Conservation (phyloP, 2,113 vertebrate genomes). For the Mixornis gularis region DNA sequence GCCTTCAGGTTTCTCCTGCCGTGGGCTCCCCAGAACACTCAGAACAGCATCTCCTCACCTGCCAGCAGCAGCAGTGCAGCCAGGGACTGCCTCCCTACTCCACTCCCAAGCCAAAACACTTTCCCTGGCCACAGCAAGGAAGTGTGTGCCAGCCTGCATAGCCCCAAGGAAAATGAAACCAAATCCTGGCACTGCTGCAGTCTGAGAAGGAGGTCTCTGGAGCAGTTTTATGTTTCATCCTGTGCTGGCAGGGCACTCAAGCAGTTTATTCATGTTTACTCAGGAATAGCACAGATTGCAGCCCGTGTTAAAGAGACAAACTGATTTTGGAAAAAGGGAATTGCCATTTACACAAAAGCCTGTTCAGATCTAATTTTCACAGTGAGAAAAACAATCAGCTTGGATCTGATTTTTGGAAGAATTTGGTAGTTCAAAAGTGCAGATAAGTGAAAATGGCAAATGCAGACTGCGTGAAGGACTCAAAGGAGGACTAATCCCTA, state of each 20-base stretch:
- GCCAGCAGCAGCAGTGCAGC: background rate
- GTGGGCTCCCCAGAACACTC: background rate
- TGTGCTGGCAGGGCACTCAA: background rate
- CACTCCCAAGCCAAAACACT: background rate
- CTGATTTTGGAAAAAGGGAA: background rate
- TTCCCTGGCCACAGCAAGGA: background rate
- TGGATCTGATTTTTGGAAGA: background rate
- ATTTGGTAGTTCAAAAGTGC: background rate
- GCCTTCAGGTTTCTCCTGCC: background rate
- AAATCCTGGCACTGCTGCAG: constrained; percentile 2
- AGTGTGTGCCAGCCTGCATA: background rate
- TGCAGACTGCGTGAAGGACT: background rate
- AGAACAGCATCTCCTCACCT: background rate
- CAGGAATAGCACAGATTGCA: constrained; percentile 8
- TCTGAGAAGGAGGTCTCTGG: background rate
- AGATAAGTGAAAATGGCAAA: background rate
- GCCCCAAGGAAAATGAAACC: background rate
- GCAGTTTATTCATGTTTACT: constrained; percentile 28
- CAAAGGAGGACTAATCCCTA: background rate
- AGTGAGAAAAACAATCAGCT: background rate
- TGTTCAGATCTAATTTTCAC: background rate
- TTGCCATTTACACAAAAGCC: background rate
- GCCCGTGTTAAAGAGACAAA: background rate
- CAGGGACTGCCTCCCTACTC: background rate
- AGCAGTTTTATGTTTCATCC: background rate